Percentiles rank a stretch among this genome's conserved stretches.
These are phyloP conservation scores for Synanthedon tipuliformis DNA, from an alignment of 2,888 invertebrate genomes.

Conservation along the genomic window DNA sequence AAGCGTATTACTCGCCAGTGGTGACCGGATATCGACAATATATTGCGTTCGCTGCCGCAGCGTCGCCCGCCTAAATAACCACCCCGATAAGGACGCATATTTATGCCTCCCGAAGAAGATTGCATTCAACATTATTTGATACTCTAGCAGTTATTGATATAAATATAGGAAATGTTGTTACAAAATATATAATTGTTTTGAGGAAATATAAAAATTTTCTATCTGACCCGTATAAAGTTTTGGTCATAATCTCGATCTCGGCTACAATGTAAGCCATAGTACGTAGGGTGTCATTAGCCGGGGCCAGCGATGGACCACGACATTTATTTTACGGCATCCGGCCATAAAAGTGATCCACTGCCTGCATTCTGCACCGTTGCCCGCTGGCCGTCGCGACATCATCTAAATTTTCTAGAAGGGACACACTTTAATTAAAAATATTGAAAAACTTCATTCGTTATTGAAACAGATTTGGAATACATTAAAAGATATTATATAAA, in stretches of 20 bases:
- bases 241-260: conserved; percentile 9
- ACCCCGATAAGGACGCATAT: conserved; percentile 29
- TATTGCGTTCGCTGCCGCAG: conserved; percentile 41
- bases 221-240: not conserved
- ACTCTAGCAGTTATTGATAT: too few relatives aligned
- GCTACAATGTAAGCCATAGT: conserved; percentile 32
- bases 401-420: conserved; percentile 18
- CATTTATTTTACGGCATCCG: conserved; percentile 71
- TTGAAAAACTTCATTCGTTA: too few relatives aligned
- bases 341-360: conserved; percentile 70
- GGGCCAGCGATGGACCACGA: conserved; percentile 61
- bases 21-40: conserved; percentile 61
- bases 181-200: not conserved
- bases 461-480: too few relatives aligned
- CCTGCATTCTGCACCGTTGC: conserved; percentile 62
- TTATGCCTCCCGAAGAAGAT: conserved; percentile 20
- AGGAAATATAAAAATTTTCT: not conserved
- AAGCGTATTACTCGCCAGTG: conserved; percentile 63
- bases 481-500: too few relatives aligned
- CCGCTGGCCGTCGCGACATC: conserved; percentile 20
- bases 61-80: conserved; percentile 38
- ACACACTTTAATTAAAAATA: not conserved
- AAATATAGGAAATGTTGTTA: not conserved
- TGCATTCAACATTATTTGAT: too few relatives aligned
- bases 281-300: conserved; percentile 58